Evolutionary conservation across 2,113 vertebrate genomes (phyloP).

Genomic region (Salvelinus sp.): DNA sequence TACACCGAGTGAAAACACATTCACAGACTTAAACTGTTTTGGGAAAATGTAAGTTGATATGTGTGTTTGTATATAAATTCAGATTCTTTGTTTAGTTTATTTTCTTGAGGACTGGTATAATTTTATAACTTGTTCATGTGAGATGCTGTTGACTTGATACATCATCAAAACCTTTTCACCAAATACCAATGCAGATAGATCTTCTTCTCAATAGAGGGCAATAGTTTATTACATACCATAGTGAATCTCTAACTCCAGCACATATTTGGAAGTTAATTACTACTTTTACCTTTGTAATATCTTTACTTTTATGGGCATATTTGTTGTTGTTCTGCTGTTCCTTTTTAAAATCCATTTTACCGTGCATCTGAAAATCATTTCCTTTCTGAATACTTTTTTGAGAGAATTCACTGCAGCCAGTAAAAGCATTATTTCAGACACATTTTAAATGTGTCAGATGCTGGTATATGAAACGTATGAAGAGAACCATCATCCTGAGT

Average conservation of each 20-base stretch:
- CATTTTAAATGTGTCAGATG: too few relatives aligned
- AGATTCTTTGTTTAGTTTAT: neutral
- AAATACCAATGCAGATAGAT: constrained; percentile 63
- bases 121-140: neutral
- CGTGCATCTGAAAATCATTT: neutral
- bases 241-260: constrained; percentile 41
- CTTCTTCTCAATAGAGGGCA: constrained; percentile 79
- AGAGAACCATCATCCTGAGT: too few relatives aligned
- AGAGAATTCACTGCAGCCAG: too few relatives aligned
- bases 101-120: neutral
- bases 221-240: constrained; percentile 72
- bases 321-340: constrained; percentile 20
- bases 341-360: constrained; percentile 22
- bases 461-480: too few relatives aligned
- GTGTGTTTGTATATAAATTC: constrained; percentile 5
- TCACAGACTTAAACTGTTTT: constrained; percentile 28
- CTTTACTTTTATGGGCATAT: constrained; percentile 21
- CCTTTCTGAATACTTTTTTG: too few relatives aligned
- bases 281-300: constrained; percentile 34
- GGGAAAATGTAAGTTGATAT: constrained; percentile 17
- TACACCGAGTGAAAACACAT: constrained; percentile 59
- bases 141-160: neutral
- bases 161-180: constrained; percentile 43
- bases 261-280: constrained; percentile 42
- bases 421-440: too few relatives aligned